phyloP scores from a whole-genome alignment of 2,888 invertebrate species.

The Lithosia quadra region DNA sequence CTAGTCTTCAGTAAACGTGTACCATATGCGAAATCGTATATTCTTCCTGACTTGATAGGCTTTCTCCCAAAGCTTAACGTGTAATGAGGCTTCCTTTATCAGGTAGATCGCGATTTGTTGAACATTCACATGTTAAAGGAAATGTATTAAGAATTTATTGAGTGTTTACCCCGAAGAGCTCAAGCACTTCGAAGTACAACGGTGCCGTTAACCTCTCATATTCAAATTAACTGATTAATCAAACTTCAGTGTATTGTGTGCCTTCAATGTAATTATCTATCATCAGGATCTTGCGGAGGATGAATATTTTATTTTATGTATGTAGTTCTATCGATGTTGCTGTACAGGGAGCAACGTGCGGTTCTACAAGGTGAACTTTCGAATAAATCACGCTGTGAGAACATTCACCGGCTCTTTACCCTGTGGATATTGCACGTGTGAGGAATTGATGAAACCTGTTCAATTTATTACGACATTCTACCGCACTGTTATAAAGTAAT shows the following conservation, averaged over 20 bases:
- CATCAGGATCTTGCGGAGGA: constrained; percentile 50
- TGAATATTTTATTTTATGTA: constrained; percentile 58
- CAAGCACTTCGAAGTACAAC: constrained; percentile 47
- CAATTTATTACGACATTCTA: constrained; percentile 44
- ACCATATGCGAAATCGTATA: neutral
- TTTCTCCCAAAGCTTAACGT: constrained; percentile 20
- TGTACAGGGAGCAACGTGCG: constrained; percentile 54
- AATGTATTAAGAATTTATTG: constrained; percentile 44
- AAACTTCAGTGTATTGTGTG: constrained; percentile 50
- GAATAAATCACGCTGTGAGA: constrained; percentile 75
- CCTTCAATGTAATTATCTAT: constrained; percentile 41
- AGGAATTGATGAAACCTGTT: constrained; percentile 55
- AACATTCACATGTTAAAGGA: constrained; percentile 32
- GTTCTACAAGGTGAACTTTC: constrained; percentile 62
- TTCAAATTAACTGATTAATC: constrained; percentile 63
- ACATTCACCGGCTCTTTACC: constrained; percentile 71
- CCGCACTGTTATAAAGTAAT: neutral
- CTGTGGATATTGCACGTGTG: constrained; percentile 54
- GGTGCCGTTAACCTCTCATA: constrained; percentile 63
- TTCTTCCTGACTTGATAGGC: constrained; percentile 20
- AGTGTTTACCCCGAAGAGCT: constrained; percentile 48
- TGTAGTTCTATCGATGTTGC: constrained; percentile 58
- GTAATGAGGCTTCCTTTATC: constrained; percentile 38
- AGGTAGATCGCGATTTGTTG: constrained; percentile 24
- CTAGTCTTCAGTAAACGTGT: neutral